Base-by-base conservation (phyloP, 2,113 vertebrate species). In the Psettodes erumei region DNA sequence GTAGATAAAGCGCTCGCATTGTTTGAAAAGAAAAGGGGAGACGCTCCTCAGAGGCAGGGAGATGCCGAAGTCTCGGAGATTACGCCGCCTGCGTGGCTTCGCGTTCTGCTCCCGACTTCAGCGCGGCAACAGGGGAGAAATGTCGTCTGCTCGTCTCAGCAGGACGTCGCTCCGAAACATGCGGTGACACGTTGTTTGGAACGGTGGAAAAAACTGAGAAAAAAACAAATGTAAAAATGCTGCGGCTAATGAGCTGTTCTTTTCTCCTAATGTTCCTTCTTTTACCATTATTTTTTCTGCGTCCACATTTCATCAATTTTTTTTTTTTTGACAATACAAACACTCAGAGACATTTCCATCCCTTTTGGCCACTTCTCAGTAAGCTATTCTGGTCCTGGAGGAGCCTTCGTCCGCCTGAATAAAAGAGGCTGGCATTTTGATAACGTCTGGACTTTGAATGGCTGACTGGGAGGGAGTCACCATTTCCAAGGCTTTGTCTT, bases 191-290 rank as follows among this genome's bases (percentile, higher is more conserved):
- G 67, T 84, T 79, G 82, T 89, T 91, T 87, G 81, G 65, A 87
- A 81, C 62, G n/a, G n/a, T n/a, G n/a, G n/a, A n/a, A n/a, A n/a
- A n/a, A n/a, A n/a, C n/a, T n/a, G n/a, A n/a, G n/a, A n/a, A n/a
- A n/a, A n/a, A n/a, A n/a, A n/a, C n/a, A n/a, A n/a, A 83, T 18
- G 71, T 65, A 43, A 79, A 82, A 70, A 61, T 19, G 25, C 40
- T 69, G 53, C 65, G 21, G 55, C 82, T 86, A 90, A 92, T 88
- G 83, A 92, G 82, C 84, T 79, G 58, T 53, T 89, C 37, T 69
- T 51, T 65, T 77, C 56, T 71, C 54, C 64, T 76, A 71, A 81
- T 72, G 47, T 63, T 77, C 43, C n/a, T 27, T 77, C 72, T 75
- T 74, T 78, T 73, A 40, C 68, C 73, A 68, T 82, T 77, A 67